Percentiles rank a stretch among this genome's conserved stretches.
phyloP scores from a whole-genome alignment of 2,797 vertebrate species.

The Momotus momota region DNA sequence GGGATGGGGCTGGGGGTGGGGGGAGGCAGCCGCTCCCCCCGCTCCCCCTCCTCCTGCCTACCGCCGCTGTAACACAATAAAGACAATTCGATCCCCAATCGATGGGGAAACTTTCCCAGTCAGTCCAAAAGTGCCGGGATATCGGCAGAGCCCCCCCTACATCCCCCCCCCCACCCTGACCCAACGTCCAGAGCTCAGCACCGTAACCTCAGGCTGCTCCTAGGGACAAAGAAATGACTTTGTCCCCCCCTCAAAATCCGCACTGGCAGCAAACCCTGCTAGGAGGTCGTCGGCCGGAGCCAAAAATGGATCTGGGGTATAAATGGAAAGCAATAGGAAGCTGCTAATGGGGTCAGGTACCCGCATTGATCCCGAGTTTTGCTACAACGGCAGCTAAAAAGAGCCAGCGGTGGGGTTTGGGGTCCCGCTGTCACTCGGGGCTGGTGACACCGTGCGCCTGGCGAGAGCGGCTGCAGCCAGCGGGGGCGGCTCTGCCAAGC shows the following conservation, averaged over 20 bases:
- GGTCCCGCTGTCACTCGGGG: neutral
- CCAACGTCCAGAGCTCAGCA: fast-evolving
- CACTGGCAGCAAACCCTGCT: slow-evolving; percentile 4
- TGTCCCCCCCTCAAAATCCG: neutral
- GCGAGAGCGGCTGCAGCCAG: neutral
- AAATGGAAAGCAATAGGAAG: slow-evolving; percentile 42
- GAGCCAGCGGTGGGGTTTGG: neutral
- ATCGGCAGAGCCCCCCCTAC: neutral
- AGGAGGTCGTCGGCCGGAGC: neutral
- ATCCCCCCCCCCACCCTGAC: fast-evolving
- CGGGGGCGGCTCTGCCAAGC: neutral
- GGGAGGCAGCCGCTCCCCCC: neutral
- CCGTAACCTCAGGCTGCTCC: neutral
- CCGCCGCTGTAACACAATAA: neutral
- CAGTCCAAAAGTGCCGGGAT: neutral
- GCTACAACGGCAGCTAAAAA: neutral
- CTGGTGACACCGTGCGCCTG: fast-evolving
- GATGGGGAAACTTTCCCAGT: neutral
- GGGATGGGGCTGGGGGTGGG: neutral
- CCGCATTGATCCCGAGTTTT: neutral
- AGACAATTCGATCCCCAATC: neutral
- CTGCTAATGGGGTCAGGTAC: neutral
- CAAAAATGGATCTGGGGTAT: neutral
- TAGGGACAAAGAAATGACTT: neutral
- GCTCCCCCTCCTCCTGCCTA: neutral